Conservation (phyloP, 1,140 invertebrate species). For the Heliconius hermathena region DNA sequence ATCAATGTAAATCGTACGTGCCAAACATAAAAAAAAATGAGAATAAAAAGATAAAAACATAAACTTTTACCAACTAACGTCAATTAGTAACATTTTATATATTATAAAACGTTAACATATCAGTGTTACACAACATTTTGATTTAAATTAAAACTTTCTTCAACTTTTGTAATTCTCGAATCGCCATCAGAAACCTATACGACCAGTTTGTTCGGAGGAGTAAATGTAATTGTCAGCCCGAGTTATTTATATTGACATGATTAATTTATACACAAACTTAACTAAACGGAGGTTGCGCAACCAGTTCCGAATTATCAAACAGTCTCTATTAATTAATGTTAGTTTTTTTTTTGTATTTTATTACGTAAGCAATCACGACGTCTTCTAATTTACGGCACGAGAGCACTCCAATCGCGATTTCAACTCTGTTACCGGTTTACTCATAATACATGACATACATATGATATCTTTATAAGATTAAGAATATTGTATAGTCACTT, state of each 20-base stretch:
- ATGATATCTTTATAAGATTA: constrained; percentile 13
- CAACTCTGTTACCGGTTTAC: constrained; percentile 27
- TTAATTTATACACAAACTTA: constrained; percentile 41
- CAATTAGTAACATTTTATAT: background rate
- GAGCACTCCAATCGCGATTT: constrained; percentile 14
- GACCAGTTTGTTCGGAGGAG: constrained; percentile 36
- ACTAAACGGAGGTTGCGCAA: constrained; percentile 42
- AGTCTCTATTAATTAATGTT: constrained; percentile 40
- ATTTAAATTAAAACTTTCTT: constrained; percentile 27
- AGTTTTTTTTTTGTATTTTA: constrained; percentile 25
- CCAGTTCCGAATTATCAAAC: constrained; percentile 33
- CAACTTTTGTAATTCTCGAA: constrained; percentile 15
- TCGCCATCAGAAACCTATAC: constrained; percentile 12
- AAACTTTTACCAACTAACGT: background rate
- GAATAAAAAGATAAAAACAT: background rate
- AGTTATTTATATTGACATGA: constrained; percentile 45
- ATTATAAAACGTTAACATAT: background rate
- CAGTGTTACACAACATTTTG: background rate
- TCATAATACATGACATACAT: constrained; percentile 11
- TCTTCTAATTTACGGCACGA: constrained; percentile 36
- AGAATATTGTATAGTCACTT: background rate
- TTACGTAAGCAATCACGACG: constrained; percentile 31
- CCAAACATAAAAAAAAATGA: background rate
- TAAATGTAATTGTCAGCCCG: constrained; percentile 42
- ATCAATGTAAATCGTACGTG: background rate